Evolutionary conservation across 2,113 vertebrate genomes (phyloP), one percentile per base, ranked within the genome.

Genomic region (Eubucco bourcierii): DNA sequence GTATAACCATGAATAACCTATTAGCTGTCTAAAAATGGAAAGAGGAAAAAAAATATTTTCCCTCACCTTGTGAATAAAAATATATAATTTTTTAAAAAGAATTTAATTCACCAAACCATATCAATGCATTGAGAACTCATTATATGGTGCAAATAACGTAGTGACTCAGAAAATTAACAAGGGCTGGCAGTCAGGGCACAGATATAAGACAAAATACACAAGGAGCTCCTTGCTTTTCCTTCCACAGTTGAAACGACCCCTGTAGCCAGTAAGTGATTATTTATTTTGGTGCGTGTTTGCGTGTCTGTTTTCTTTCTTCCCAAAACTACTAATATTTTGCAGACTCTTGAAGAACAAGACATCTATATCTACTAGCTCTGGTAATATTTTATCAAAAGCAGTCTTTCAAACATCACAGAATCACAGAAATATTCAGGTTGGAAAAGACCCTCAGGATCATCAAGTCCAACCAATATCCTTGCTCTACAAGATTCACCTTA

Each of bases 231-330:
- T 63, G 14, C 56, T 94, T 89, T 79, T 82, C 44, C 37, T 84
- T 1, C 1, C 50, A 66, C 31, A 84, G 55, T 24, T 70, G 31
- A 76, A 28, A 33, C 11, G 6, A 79, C 31, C 71, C 75, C 44
- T 1, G 1, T 12, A 85, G 47, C 25, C 29, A 77, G 29, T 20
- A 89, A 39, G 28, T 0, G 0, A 59, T 53, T 68, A 72, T 14
- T 37, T 66, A 4, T 47, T 74, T 60, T 33, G 25, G 28, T 29
- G 6, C 33, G 52, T 19, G 28, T 44, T 47, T 25, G 16, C 37
- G 41, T 17, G 33, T 41, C 37, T 67, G 24, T 72, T 77, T 55
- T 50, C 14, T 41, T 88, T 86, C 76, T 73, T 88, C 47, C 65
- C 23, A 34, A 46, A 83, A 77, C 37, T 55, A 68, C 0, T 55